Evolutionary conservation across 2,888 invertebrate genomes (phyloP), one percentile per base, ranked within the genome.

Genomic region (Leptopilina drosophilae): DNA sequence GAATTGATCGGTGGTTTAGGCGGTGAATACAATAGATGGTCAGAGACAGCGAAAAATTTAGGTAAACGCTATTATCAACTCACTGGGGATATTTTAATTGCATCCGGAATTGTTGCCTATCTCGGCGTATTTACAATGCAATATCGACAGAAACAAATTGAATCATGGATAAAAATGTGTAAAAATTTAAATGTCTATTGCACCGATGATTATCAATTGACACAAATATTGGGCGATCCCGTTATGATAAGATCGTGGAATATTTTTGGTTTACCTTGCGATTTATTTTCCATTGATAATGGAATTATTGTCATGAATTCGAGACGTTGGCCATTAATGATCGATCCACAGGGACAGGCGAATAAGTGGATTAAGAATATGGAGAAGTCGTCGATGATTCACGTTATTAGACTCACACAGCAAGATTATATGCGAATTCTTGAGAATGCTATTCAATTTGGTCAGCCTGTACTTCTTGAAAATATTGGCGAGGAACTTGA

Each of bases 301-400:
- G 98, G 96, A 64, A 98, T 98, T 84, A 97, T 98, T 84, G 96
- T 98, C 77, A 95, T 95, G 94, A 96, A 97, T 88, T 96, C 98
- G 0, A 94, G 97, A 66, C 94, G 98, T 77, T 98, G 97, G 96
- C 97, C 98, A 0, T 92, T 99, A 20, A 96, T 98, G 96, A 98
- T 99, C 86, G 98, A 99, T 92, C 98, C 98, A 0, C 98, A 99
- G 89, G 96, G 97, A 0, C 98, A 98, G 91, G 98, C 98, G 0
- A 98, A 97, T 89, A 96, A 97, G 88, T 98, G 98, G 98, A 94
- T 98, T 53, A 98, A 97, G 91, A 98, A 97, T 91, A 95, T 97
- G 95, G 98, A 98, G 91, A 97, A 96, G 88, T 93, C 94, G 0
- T 96, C 96, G 86, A 96, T 96, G 88, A 91, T 98, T 26, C 95